Evolutionary conservation across 2,888 invertebrate genomes (phyloP).

Genomic region (Reticulitermes lucifugus): DNA sequence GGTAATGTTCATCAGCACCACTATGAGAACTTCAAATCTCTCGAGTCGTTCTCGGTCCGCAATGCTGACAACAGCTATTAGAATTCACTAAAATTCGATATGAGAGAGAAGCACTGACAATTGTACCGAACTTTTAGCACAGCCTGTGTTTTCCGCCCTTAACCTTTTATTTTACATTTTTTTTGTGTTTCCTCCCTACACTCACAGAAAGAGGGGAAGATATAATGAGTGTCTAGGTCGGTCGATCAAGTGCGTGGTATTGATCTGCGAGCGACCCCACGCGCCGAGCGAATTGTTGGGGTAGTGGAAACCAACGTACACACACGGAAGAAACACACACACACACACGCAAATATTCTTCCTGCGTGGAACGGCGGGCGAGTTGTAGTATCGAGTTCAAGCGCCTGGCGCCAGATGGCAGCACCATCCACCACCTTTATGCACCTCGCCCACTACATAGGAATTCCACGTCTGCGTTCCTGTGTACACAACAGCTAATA

Average conservation of each 20-base stretch:
- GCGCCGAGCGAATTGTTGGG: constrained; percentile 40
- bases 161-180: constrained; percentile 14
- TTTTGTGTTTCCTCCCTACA: not conserved
- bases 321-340: too few species aligned
- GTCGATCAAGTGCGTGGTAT: constrained; percentile 40
- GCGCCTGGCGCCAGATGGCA: constrained; percentile 26
- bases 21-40: too few species aligned
- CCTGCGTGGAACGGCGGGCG: not conserved
- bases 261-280: constrained; percentile 41
- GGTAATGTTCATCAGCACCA: too few species aligned
- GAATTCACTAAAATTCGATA: too few species aligned
- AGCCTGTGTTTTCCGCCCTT: not conserved
- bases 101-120: too few species aligned
- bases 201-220: not conserved
- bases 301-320: constrained; percentile 23
- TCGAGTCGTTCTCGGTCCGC: too few species aligned
- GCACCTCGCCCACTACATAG: too few species aligned
- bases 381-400: constrained; percentile 12
- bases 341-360: not conserved
- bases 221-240: constrained; percentile 23
- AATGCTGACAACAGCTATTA: too few species aligned
- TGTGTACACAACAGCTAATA: too few species aligned
- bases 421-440: not conserved
- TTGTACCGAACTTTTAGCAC: constrained; percentile 5
- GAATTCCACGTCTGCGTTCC: too few species aligned